A percentile compares a stretch with the other conserved stretches of the same genome.
These are phyloP conservation scores for Sabatieria punctata DNA, from an alignment of 2,888 invertebrate species.

Conservation along the genomic window DNA sequence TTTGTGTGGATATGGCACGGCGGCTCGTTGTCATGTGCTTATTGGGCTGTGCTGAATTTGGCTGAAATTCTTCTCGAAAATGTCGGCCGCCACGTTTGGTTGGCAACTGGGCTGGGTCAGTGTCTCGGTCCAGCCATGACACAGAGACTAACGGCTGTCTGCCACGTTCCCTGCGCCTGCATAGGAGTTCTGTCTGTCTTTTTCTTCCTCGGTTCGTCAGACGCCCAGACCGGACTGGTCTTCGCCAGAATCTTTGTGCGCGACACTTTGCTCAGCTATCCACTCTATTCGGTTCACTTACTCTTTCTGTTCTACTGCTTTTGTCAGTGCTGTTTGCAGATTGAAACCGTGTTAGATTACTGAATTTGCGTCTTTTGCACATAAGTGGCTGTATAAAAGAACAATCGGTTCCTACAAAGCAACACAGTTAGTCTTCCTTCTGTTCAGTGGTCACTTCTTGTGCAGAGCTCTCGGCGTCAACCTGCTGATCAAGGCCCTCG, in stretches of 20 bases:
- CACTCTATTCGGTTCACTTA: too few relatives aligned
- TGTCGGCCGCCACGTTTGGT: constrained; percentile 36
- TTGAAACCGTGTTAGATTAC: too few relatives aligned
- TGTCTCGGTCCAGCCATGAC: neutral
- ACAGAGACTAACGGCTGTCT: neutral
- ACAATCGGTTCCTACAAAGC: too few relatives aligned
- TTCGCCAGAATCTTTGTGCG: constrained; percentile 3
- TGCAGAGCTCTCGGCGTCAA: neutral
- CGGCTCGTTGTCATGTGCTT: constrained; percentile 51
- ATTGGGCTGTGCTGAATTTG: constrained; percentile 71
- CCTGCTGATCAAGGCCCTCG: constrained; percentile 8
- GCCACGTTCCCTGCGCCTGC: constrained; percentile 5
- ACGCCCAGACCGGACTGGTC: neutral
- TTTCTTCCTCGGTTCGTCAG: constrained; percentile 6
- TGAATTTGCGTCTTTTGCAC: too few relatives aligned
- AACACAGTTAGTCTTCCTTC: too few relatives aligned
- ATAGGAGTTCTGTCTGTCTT: constrained; percentile 7
- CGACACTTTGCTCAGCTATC: too few relatives aligned
- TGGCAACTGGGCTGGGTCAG: neutral
- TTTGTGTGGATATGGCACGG: constrained; percentile 88
- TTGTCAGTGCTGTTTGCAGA: too few relatives aligned
- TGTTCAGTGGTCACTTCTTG: too few relatives aligned
- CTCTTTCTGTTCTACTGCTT: too few relatives aligned
- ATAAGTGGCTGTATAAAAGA: too few relatives aligned
- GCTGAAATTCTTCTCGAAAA: constrained; percentile 56